Evolutionary conservation across 1,140 invertebrate genomes (phyloP).

Genomic region (Metopolophium dirhodum): DNA sequence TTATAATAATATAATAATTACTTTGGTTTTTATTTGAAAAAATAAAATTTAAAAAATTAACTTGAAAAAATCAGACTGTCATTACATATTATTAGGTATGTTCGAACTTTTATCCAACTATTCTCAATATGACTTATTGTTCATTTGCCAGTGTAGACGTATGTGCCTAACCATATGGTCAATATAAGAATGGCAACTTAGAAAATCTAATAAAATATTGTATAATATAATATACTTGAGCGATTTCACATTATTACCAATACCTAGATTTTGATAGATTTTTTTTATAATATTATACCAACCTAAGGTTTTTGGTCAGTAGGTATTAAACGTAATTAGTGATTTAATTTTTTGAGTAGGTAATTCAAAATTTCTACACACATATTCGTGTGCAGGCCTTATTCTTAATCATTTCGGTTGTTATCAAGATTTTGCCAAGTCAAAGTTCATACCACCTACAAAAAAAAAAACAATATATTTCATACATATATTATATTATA

Average conservation of each 20-base stretch:
- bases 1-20: no score
- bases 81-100: no score
- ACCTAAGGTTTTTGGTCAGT: neutral
- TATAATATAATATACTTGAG: neutral
- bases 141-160: no score
- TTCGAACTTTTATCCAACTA: no score
- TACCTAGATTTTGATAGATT: neutral
- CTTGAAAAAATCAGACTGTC: no score
- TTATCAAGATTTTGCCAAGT: conserved; percentile 25
- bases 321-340: neutral
- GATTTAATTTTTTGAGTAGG: neutral
- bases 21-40: no score
- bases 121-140: no score
- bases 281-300: neutral
- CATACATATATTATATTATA: no score
- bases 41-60: no score
- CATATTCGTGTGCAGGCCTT: neutral
- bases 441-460: conserved; percentile 38
- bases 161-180: no score
- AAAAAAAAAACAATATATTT: neutral
- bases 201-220: neutral
- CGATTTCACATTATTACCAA: neutral
- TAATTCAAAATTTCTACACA: neutral
- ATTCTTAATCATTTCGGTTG: neutral
- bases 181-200: neutral